Percentiles rank a stretch among this genome's conserved stretches.
These are phyloP conservation scores for Pipra filicauda DNA, from an alignment of 2,113 vertebrate species.

Conservation along the genomic window DNA sequence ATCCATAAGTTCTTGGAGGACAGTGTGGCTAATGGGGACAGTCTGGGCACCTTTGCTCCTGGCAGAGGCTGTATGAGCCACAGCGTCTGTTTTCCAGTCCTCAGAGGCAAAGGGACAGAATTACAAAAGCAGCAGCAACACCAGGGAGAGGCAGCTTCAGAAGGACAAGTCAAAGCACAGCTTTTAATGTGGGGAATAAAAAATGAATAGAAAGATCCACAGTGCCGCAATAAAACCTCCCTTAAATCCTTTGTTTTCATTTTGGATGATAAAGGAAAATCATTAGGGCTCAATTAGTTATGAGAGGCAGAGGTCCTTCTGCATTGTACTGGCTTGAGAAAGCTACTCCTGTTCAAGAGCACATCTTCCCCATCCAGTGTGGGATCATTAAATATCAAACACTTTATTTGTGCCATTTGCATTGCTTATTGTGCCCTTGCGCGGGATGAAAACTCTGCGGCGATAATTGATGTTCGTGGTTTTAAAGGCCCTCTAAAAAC, in stretches of 20 bases:
- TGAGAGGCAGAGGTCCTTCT: background rate
- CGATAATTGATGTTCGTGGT: rapidly evolving
- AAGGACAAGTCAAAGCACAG: background rate
- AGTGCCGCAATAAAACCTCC: background rate
- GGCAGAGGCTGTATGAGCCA: background rate
- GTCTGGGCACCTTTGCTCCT: background rate
- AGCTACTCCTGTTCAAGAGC: background rate
- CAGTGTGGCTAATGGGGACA: background rate
- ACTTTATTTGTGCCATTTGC: background rate
- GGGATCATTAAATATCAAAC: constrained; percentile 19
- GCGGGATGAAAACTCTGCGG: rapidly evolving
- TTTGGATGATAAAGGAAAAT: constrained; percentile 19
- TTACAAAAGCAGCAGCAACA: background rate
- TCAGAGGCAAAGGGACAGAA: background rate
- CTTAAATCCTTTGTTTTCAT: constrained; percentile 40
- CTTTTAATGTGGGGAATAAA: background rate
- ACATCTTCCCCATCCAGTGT: background rate
- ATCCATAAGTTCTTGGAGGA: background rate
- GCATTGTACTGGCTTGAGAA: background rate
- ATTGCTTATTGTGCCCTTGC: background rate
- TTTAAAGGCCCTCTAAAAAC: background rate
- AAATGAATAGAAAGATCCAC: background rate
- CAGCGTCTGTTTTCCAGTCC: rapidly evolving
- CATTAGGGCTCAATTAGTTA: constrained; percentile 23
- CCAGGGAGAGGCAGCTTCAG: background rate